Evolutionary conservation across 2,113 vertebrate genomes (phyloP), one percentile per base, ranked within the genome.

Genomic region (Eretmochelys imbricata): DNA sequence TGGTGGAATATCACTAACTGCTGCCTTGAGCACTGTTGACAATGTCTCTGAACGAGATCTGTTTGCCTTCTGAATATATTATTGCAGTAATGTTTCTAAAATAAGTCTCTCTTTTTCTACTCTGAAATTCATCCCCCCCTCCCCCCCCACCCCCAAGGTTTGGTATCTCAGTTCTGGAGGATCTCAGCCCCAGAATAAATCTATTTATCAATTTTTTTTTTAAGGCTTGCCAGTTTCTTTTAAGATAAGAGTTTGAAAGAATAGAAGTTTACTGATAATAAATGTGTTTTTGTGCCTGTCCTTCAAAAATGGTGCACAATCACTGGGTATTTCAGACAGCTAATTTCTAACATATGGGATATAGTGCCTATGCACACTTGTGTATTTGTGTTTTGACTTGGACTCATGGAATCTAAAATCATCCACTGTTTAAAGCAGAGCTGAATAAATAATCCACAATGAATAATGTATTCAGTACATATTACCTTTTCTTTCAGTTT

Each of bases 321-420:
- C 19, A 0, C 13, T 51, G 11, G 42, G 1, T 27, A 25, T 81
- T 82, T 82, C 72, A 76, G 35, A 8, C 38, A 80, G 49, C 20
- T 90, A 25, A 76, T 76, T 46, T 11, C 13, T 76, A 27, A 76
- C 38, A 76, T 25, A 76, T 46, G 24, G 38, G 72, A 4, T 69
- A 20, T 46, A 8, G 42, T 24, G 2, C 3, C 25, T 29, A 3
- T 17, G 51, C 0, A 0, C 4, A 7, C 62, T 82, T 82, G 38
- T 46, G 42, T 29, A 49, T 10, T 11, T 2, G 1, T 4, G 85
- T 69, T n/a, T 19, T 22, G 10, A 76, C 24, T 14, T 90, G 51
- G 51, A 4, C 55, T 83, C n/a, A 50, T 29, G 51, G 76, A 82
- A 78, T 31, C 53, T 35, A 0, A 29, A 89, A 46, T 31, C 19